Evolutionary conservation across 1,140 invertebrate species (phyloP).

Genomic region (Neodiprion virginianus): DNA sequence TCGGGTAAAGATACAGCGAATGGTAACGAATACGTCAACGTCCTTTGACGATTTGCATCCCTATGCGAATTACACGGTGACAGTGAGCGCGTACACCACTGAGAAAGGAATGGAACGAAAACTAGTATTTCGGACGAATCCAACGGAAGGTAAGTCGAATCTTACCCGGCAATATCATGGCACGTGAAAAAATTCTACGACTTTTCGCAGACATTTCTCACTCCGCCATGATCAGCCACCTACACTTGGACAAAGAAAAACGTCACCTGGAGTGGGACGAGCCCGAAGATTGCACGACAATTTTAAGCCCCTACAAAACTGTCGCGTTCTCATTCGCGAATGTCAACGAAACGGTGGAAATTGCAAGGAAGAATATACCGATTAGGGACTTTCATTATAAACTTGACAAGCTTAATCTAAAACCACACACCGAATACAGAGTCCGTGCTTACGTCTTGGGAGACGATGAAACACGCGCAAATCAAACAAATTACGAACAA

Average conservation of each 20-base stretch:
- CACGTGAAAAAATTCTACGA: background rate
- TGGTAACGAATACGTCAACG: background rate
- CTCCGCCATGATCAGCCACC: background rate
- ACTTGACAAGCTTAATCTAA: background rate
- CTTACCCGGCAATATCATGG: background rate
- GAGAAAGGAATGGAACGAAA: background rate
- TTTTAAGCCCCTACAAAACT: background rate
- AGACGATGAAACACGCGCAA: background rate
- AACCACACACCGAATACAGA: background rate
- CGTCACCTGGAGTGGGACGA: background rate
- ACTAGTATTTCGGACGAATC: background rate
- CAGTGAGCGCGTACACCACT: background rate
- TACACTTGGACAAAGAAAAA: background rate
- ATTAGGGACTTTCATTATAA: background rate
- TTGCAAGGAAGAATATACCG: background rate
- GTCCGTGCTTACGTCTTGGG: background rate
- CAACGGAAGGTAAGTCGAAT: background rate
- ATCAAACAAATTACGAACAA: background rate
- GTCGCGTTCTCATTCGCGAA: background rate
- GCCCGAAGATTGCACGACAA: background rate
- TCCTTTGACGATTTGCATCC: background rate
- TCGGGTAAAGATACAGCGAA: background rate
- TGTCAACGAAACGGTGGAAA: background rate
- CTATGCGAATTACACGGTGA: background rate
- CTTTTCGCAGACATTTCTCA: background rate